Evolutionary conservation across 2,888 invertebrate genomes (phyloP), one percentile per base, ranked within the genome.

Genomic region (Mythimna ferrago): DNA sequence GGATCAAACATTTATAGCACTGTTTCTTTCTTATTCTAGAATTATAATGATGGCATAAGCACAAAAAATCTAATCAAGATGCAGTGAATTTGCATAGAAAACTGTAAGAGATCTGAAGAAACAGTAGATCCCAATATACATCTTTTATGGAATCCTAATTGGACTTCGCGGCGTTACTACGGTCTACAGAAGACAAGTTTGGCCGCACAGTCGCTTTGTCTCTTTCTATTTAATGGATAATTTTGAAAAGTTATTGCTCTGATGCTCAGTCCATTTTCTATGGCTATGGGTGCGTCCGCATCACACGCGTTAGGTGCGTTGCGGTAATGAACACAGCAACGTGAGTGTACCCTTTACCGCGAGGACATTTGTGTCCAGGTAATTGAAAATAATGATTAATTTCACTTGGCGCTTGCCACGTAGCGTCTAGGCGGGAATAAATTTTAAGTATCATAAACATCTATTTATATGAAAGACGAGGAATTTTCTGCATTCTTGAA

Each of bases 371-470:
- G 69, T 72, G 84, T 83, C 75, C 14, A 67, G 41, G 71, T 81
- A 76, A 78, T 73, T 78, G 71, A 7, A 80, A 80, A 77, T 69
- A 73, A 74, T 82, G 66, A 83, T 77, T 80, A 77, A 73, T 80
- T 73, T 83, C 58, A 83, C 71, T 80, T 58, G 32, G 21, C 58
- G 48, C 44, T 70, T 73, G 53, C 72, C 80, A 65, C 60, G 66
- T 69, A 65, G 38, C 32, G 60, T 35, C 81, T 61, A 58, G 48
- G 57, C 41, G 11, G 56, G 58, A 35, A 73, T 81, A 66, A 35
- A 66, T 71, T 67, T 61, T 38, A 71, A 76, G 53, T 72, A 72
- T 48, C 35, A 53, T 68, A 63, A 66, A 81, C 57, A 66, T 66
- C 41, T 26, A 56, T 51, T 54, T 58, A 48, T 51, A 60, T 61